Conservation (phyloP, 2,113 vertebrate species). For the Solea senegalensis region DNA sequence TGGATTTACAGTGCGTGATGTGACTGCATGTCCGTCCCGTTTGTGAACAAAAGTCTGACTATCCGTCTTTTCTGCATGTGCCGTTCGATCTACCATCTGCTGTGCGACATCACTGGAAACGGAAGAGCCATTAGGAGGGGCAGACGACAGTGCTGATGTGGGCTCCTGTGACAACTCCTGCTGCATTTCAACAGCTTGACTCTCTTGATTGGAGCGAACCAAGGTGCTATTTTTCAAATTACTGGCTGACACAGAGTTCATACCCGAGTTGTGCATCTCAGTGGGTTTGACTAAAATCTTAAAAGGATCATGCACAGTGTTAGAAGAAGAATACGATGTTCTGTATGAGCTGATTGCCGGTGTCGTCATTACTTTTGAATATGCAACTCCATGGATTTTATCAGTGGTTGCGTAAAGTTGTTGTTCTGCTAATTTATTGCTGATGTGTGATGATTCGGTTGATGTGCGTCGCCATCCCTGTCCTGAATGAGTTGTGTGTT, state of each 20-base stretch:
- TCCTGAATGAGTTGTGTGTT: constrained; percentile 15
- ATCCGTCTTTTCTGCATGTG: constrained; percentile 16
- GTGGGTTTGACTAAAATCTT: constrained; percentile 16
- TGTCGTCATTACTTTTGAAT: constrained; percentile 10
- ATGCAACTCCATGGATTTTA: constrained; percentile 9
- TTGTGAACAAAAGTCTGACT: constrained; percentile 24
- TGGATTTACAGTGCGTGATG: constrained; percentile 36
- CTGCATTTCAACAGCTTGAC: constrained; percentile 56
- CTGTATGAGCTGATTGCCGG: constrained; percentile 12
- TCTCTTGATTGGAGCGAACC: constrained; percentile 43
- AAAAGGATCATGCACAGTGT: constrained; percentile 17
- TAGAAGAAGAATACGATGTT: constrained; percentile 5
- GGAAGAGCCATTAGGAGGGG: constrained; percentile 42
- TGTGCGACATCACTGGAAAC: constrained; percentile 56
- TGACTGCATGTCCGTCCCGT: constrained; percentile 2
- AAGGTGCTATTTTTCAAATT: constrained; percentile 41
- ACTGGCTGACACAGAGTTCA: constrained; percentile 14
- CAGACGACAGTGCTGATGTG: constrained; percentile 53
- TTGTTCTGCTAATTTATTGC: constrained; percentile 27
- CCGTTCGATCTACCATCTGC: constrained; percentile 45
- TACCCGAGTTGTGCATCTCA: constrained; percentile 12
- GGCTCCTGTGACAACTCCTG: constrained; percentile 38
- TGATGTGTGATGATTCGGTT: constrained; percentile 15
- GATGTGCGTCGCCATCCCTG: constrained; percentile 12
- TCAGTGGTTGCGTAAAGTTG: constrained; percentile 10